These are phyloP conservation scores for Oreochromis tanganicae DNA, from an alignment of 2,113 vertebrate genomes.

Conservation along the genomic window DNA sequence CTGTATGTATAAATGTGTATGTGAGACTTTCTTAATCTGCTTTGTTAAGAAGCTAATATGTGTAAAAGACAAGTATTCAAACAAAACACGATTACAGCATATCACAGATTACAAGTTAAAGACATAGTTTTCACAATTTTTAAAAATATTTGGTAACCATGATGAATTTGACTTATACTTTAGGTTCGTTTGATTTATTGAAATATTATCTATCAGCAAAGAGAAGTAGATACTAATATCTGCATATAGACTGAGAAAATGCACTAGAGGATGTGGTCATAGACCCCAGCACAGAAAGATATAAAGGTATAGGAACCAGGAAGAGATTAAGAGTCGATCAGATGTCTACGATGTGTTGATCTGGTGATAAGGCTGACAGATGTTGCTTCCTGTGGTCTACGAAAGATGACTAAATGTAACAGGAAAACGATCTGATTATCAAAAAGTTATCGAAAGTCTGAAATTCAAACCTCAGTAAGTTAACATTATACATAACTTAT, in stretches of 20 bases:
- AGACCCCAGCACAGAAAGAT: not conserved
- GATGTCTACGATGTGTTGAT: not conserved
- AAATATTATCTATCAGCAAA: not conserved
- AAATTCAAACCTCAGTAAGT: too few species aligned
- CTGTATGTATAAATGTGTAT: not conserved
- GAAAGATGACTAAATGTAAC: too few species aligned
- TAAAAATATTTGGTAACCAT: not conserved
- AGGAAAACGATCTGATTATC: too few species aligned
- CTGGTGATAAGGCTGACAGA: not conserved
- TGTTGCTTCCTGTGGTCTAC: not conserved
- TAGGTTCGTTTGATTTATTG: not conserved
- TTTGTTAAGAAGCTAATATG: not conserved
- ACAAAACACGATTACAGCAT: too few species aligned
- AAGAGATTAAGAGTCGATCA: not conserved
- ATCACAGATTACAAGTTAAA: not conserved
- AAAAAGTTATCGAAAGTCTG: too few species aligned
- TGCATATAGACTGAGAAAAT: not conserved
- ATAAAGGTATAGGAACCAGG: not conserved
- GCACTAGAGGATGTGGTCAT: not conserved
- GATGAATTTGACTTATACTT: not conserved
- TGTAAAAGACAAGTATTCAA: not conserved
- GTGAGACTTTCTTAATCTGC: not conserved
- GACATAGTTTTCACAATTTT: not conserved
- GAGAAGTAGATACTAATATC: not conserved
- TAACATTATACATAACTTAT: too few species aligned